These are phyloP conservation scores for Pandion haliaetus DNA, from an alignment of 2,113 vertebrate genomes.

Conservation along the genomic window DNA sequence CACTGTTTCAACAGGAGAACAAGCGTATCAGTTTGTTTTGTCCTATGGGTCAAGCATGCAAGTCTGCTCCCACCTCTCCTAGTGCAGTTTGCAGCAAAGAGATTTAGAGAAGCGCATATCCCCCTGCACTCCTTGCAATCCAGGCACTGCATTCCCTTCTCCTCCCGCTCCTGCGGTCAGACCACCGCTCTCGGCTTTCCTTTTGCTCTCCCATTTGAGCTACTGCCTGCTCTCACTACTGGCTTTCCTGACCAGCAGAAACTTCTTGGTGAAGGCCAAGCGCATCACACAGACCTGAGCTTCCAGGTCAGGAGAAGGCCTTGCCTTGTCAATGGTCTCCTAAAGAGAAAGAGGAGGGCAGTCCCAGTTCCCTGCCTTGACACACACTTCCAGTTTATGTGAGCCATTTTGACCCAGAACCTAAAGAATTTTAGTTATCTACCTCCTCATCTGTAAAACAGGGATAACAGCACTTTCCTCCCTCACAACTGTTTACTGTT, in stretches of 20 bases:
- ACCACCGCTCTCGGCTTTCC: neutral
- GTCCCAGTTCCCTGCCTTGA: neutral
- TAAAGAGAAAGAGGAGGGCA: neutral
- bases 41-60: neutral
- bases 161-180: neutral
- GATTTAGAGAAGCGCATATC: neutral
- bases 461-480: neutral
- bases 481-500: neutral
- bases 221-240: neutral
- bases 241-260: neutral
- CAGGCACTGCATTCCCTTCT: neutral
- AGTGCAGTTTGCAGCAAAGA: neutral
- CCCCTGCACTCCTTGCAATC: neutral
- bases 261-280: neutral
- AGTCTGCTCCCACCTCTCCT: neutral
- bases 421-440: neutral
- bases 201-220: neutral
- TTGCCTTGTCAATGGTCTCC: neutral
- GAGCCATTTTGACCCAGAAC: neutral
- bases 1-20: neutral
- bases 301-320: neutral
- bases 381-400: neutral
- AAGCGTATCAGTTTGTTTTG: neutral
- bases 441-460: neutral
- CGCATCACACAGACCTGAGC: neutral